A percentile compares a stretch with the other conserved stretches of the same genome.
Conservation (phyloP, 2,888 invertebrate genomes). For the Drosophila paramelanica region DNA sequence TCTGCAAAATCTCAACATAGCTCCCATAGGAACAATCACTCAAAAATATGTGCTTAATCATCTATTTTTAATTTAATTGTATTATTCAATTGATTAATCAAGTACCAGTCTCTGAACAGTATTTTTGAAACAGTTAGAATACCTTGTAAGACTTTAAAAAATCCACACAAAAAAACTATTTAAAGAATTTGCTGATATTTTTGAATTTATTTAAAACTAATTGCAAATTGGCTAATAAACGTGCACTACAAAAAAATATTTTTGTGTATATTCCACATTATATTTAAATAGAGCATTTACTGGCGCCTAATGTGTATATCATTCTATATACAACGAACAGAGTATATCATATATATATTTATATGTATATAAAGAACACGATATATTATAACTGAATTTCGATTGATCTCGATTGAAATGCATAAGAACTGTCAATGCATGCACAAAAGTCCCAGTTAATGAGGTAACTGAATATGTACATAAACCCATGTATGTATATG, state of each 20-base stretch:
- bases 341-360: constrained; percentile 27
- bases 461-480: neutral
- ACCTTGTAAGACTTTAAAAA: no score
- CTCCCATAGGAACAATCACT: no score
- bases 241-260: constrained; percentile 43
- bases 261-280: constrained; percentile 1
- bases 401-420: constrained; percentile 40
- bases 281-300: constrained; percentile 32
- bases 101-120: no score
- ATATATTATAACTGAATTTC: constrained; percentile 9
- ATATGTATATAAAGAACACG: constrained; percentile 12
- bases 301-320: constrained; percentile 5
- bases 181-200: constrained; percentile 17
- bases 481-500: neutral
- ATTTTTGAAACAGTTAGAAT: no score
- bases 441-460: constrained; percentile 4
- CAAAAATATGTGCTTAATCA: no score
- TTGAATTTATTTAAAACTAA: constrained; percentile 60
- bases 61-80: no score
- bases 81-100: no score
- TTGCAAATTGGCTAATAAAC: constrained; percentile 66
- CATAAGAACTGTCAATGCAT: constrained; percentile 27
- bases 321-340: constrained; percentile 22
- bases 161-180: no score
- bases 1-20: no score